Conservation (phyloP, 2,113 vertebrate genomes). For the Mungos mungo region DNA sequence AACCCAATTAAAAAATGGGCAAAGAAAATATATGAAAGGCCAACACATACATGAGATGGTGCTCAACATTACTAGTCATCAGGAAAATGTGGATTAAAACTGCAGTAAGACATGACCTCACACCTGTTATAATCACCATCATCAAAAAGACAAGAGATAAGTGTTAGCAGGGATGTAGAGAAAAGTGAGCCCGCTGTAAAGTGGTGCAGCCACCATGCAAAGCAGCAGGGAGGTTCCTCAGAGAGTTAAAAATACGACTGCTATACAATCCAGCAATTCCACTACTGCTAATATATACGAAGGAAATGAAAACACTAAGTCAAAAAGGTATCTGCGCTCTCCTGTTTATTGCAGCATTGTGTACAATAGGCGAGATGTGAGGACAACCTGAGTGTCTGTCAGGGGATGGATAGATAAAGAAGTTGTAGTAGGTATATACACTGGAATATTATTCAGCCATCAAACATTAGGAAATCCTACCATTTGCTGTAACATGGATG, state of each 20-base stretch:
- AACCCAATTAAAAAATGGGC: not conserved
- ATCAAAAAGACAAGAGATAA: not conserved
- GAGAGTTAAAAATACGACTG: not conserved
- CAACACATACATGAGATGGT: not conserved
- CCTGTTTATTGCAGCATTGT: not conserved
- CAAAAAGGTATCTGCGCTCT: not conserved
- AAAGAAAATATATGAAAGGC: not conserved
- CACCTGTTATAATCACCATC: not conserved
- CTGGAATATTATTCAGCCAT: not conserved
- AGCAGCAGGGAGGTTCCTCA: not conserved
- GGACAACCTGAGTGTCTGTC: not conserved
- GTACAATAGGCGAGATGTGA: not conserved
- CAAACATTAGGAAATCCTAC: not conserved
- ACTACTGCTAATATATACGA: not conserved
- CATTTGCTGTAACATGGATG: not conserved
- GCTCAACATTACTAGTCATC: not conserved
- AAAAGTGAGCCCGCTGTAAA: not conserved
- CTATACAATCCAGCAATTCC: not conserved
- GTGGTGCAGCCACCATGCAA: not conserved
- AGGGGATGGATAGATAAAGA: not conserved
- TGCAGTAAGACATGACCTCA: not conserved
- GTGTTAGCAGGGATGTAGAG: not conserved
- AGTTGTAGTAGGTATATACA: not conserved
- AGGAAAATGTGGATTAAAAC: not conserved
- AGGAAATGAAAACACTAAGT: not conserved